Conservation (phyloP, 2,888 invertebrate species). For the Cabera pusaria region DNA sequence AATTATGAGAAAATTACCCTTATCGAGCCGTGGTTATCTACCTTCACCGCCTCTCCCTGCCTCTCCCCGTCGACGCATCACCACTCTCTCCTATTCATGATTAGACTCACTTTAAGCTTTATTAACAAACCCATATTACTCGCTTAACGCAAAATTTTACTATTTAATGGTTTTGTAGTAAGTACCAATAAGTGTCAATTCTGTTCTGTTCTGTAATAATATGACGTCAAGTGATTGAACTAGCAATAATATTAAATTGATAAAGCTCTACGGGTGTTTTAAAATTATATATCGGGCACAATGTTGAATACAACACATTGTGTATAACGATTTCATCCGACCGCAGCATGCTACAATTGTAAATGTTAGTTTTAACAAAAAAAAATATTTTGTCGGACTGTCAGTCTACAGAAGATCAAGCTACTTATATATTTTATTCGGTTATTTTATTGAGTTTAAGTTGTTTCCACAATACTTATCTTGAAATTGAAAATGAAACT, state of each 20-base stretch:
- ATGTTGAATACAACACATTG: conserved; percentile 17
- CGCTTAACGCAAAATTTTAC: conserved; percentile 66
- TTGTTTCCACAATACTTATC: too few relatives aligned
- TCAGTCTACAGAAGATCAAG: too few relatives aligned
- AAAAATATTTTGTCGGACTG: too few relatives aligned
- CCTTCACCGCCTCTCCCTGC: conserved; percentile 60
- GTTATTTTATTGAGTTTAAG: too few relatives aligned
- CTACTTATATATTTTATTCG: too few relatives aligned
- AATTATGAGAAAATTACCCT: conserved; percentile 59
- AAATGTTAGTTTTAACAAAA: conserved; percentile 5
- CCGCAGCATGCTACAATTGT: conserved; percentile 15
- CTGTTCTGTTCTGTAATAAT: conserved; percentile 34
- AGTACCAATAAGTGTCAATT: conserved; percentile 51
- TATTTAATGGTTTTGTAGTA: conserved; percentile 66
- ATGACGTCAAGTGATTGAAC: too few relatives aligned
- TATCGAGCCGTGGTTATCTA: conserved; percentile 83
- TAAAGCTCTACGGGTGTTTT: conserved; percentile 12
- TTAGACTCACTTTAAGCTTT: conserved; percentile 59
- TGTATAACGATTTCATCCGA: conserved; percentile 9
- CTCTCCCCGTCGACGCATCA: conserved; percentile 54
- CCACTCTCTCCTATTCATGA: conserved; percentile 53
- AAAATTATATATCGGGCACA: conserved; percentile 18
- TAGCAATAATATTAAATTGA: too few relatives aligned
- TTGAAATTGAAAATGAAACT: too few relatives aligned
- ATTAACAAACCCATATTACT: conserved; percentile 55